A percentile compares a stretch with the other conserved stretches of the same genome.
phyloP scores from a whole-genome alignment of 2,888 invertebrate species.

The Parapristionchus giblindavisi region DNA sequence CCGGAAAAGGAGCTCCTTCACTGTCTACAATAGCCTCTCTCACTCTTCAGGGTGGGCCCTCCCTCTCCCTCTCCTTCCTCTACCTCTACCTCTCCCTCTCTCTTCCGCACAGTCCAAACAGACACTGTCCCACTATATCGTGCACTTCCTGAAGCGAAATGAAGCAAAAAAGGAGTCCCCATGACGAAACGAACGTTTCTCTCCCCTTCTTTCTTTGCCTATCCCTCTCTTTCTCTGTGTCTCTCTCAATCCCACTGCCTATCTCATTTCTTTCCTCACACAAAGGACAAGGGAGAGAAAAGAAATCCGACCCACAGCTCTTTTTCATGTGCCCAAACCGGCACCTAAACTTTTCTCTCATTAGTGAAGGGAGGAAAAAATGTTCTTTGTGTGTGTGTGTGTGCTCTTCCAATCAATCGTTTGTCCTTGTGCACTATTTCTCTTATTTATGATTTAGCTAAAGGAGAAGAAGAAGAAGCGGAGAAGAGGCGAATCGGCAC shows the following conservation, averaged over 20 bases:
- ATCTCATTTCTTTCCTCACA: constrained; percentile 3
- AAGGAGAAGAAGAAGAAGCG: too few relatives aligned
- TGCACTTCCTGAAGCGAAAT: constrained; percentile 31
- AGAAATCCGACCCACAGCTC: neutral
- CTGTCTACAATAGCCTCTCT: neutral
- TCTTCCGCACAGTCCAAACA: constrained; percentile 34
- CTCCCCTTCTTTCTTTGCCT: neutral
- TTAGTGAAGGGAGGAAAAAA: too few relatives aligned
- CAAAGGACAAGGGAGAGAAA: neutral
- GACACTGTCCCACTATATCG: constrained; percentile 15
- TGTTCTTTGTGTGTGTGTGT: too few relatives aligned
- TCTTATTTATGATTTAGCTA: too few relatives aligned
- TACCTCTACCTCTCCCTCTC: neutral
- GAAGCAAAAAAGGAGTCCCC: constrained; percentile 19
- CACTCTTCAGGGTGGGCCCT: neutral
- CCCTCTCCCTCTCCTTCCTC: constrained; percentile 19
- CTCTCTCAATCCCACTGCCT: constrained; percentile 13
- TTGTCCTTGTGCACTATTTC: too few relatives aligned
- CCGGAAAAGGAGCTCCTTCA: too few relatives aligned
- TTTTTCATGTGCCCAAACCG: too few relatives aligned
- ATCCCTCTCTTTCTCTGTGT: constrained; percentile 4
- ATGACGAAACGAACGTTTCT: neutral
- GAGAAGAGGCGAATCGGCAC: neutral
- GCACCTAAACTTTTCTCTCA: too few relatives aligned
- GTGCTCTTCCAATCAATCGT: too few relatives aligned